These are phyloP conservation scores for Marronus borbonicus DNA, from an alignment of 2,888 invertebrate genomes.

Conservation along the genomic window DNA sequence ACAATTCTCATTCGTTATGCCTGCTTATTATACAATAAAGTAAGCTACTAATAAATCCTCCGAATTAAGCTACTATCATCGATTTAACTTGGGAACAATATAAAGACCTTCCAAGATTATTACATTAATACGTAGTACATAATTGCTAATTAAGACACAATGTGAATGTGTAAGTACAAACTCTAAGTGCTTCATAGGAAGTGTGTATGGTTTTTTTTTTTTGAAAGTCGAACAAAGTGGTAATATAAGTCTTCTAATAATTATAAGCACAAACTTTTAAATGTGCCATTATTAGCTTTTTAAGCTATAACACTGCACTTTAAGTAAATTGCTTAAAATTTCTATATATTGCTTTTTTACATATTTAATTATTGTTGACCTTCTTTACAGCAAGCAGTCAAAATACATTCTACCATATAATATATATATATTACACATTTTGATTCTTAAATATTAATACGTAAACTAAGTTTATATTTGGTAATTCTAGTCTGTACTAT, in stretches of 20 bases:
- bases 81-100: conserved; percentile 21
- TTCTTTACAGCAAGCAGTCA: conserved; percentile 24
- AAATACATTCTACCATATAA: conserved; percentile 20
- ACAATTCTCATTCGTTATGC: conserved; percentile 37
- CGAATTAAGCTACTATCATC: conserved; percentile 18
- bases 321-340: conserved; percentile 44
- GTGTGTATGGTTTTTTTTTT: conserved; percentile 22
- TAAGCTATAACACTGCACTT: conserved; percentile 24
- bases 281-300: conserved; percentile 32
- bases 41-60: conserved; percentile 30
- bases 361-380: conserved; percentile 38
- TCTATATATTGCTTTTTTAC: conserved; percentile 46
- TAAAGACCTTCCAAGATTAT: conserved; percentile 54
- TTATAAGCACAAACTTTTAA: conserved; percentile 40
- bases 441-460: conserved; percentile 27
- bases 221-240: conserved; percentile 37
- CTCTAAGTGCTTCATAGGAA: conserved; percentile 59
- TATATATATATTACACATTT: conserved; percentile 42
- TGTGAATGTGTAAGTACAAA: conserved; percentile 64
- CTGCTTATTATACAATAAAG: conserved; percentile 60
- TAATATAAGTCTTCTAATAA: conserved; percentile 40
- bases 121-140: conserved; percentile 29
- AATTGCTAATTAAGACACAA: conserved; percentile 65
- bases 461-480: conserved; percentile 65
- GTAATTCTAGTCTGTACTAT: conserved; percentile 69